Base-by-base conservation (phyloP, 1,140 invertebrate genomes). In the Lasaia peninsularis region DNA sequence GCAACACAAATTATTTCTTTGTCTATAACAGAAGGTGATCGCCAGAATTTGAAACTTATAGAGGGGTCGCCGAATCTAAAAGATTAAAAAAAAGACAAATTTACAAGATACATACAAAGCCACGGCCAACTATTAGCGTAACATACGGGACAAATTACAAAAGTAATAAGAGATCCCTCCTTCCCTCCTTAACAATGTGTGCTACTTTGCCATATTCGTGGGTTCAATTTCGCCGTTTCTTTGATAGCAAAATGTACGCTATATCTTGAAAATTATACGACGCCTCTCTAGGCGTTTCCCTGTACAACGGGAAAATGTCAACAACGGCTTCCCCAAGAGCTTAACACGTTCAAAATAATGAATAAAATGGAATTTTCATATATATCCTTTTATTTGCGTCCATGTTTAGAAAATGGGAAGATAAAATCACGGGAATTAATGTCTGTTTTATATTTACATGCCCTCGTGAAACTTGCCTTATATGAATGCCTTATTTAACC, bases 331-430 rank as follows among this genome's bases (percentile, higher is more conserved):
- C 18, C 11, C 18, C 40, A 10, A 48, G 20, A 20, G 18, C 18
- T 48, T 21, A 48, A 48, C 40, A 48, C 40, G 11, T 48, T 5
- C 11, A 21, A 48, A 48, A 48, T 48, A 21, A 48, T 48, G 40
- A 48, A n/a, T n/a, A 21, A 48, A 48, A 48, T 21, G 40, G 40
- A 48, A 21, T 48, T 48, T 48, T 48, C 40, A 48, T 48, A 2
- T n/a, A n/a, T 21, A 48, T 21, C 40, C 16, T 48, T 48, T 48
- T 44, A 44, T 44, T 44, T 20, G 16, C 14, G 16, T 16, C 40
- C n/a, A n/a, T n/a, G n/a, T 44, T 44, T 16, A 11, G n/a, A 44
- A 44, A 11, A 44, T 21, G 10, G 8, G 18, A 11, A 37, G 11
- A 44, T 44, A 18, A 44, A 44, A 44, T 44, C 16, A 20, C 11